Evolutionary conservation across 1,140 invertebrate species (phyloP).

Genomic region (Campodea augens): DNA sequence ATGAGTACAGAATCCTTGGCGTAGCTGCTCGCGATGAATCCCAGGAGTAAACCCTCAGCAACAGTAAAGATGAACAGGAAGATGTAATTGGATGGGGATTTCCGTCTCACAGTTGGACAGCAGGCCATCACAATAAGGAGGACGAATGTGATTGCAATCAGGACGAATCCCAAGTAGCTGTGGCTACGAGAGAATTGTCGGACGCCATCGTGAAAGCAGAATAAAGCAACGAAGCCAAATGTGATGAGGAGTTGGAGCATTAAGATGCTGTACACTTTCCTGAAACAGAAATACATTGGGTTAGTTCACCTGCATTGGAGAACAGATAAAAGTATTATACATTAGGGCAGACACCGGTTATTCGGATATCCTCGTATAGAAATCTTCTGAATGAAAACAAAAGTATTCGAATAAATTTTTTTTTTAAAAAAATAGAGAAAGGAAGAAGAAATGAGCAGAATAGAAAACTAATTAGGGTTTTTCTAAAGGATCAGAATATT

Average conservation of each 20-base stretch:
- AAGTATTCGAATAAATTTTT: too few relatives aligned
- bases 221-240: slow-evolving; percentile 27
- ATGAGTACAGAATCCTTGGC: slow-evolving; percentile 20
- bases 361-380: slow-evolving; percentile 2
- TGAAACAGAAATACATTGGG: slow-evolving; percentile 6
- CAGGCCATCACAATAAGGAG: slow-evolving; percentile 29
- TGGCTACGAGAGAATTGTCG: slow-evolving; percentile 22
- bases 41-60: not conserved
- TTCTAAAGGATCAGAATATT: too few relatives aligned
- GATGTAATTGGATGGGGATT: slow-evolving; percentile 30
- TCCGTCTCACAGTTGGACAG: slow-evolving; percentile 27
- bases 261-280: slow-evolving; percentile 34
- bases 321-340: slow-evolving; percentile 15
- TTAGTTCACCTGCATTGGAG: too few relatives aligned
- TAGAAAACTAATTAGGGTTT: slow-evolving; percentile 4
- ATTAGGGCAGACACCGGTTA: slow-evolving; percentile 3
- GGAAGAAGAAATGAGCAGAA: too few relatives aligned
- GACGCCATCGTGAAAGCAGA: slow-evolving; percentile 27
- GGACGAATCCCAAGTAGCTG: slow-evolving; percentile 10
- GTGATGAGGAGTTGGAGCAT: slow-evolving; percentile 31
- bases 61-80: slow-evolving; percentile 26
- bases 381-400: too few relatives aligned
- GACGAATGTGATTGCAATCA: slow-evolving; percentile 19
- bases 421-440: too few relatives aligned
- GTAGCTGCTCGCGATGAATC: not conserved